Conservation (phyloP, 2,113 vertebrate species). For the Scortum barcoo region DNA sequence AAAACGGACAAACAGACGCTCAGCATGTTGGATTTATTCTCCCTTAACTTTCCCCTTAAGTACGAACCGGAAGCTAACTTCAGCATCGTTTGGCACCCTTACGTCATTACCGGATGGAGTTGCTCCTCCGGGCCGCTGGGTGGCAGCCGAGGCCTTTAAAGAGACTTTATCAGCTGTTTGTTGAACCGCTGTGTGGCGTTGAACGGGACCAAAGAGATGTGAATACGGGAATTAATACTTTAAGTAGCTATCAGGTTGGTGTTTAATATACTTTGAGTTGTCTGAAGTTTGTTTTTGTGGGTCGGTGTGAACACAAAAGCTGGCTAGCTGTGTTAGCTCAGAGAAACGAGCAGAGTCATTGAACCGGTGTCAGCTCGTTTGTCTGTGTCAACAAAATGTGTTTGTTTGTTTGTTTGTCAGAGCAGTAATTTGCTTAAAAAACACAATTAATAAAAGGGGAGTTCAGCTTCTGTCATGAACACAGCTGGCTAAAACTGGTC, state of each 20-base stretch:
- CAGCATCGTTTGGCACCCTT: too few relatives aligned
- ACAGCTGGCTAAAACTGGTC: too few relatives aligned
- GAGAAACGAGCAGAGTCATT: neutral
- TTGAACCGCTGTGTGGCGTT: neutral
- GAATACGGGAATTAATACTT: neutral
- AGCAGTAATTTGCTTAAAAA: neutral
- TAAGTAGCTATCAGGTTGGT: neutral
- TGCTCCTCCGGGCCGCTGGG: neutral
- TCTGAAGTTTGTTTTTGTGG: neutral
- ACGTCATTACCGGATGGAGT: constrained; percentile 37
- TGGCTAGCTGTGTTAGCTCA: constrained; percentile 18
- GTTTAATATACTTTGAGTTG: neutral
- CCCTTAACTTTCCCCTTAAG: too few relatives aligned
- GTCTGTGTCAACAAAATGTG: neutral
- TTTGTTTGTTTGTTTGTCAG: neutral
- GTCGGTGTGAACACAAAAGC: neutral
- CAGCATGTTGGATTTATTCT: too few relatives aligned
- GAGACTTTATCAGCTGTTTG: accelerated
- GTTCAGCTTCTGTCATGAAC: neutral
- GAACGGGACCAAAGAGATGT: neutral
- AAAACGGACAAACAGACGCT: too few relatives aligned
- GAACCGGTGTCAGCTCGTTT: neutral
- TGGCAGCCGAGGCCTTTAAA: neutral
- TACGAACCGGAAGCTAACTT: too few relatives aligned
- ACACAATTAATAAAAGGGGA: too few relatives aligned